Conservation (phyloP, 2,888 invertebrate genomes). For the Lymantria monacha region DNA sequence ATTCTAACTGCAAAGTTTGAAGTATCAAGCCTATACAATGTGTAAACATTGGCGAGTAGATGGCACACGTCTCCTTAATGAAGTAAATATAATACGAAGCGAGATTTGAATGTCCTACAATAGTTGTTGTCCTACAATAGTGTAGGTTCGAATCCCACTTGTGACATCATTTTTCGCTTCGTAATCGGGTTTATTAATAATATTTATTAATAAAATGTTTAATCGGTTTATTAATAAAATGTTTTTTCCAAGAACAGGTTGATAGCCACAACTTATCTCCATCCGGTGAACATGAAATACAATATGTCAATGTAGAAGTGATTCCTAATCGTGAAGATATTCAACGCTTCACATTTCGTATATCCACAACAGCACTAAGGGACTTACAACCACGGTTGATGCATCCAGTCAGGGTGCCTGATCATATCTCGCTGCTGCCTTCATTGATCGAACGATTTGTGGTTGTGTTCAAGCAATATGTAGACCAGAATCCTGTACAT, state of each 20-base stretch:
- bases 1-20: no score
- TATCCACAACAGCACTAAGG: constrained; percentile 90
- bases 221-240: no score
- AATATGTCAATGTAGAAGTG: constrained; percentile 91
- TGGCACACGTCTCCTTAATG: no score
- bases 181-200: no score
- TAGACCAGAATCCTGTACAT: constrained; percentile 86
- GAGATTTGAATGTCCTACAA: no score
- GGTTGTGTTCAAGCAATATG: constrained; percentile 89
- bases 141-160: no score
- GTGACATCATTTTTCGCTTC: no score
- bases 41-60: no score
- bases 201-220: no score
- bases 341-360: constrained; percentile 85
- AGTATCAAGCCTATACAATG: no score
- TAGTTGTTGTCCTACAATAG: no score
- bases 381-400: constrained; percentile 82
- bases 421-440: constrained; percentile 80
- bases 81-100: no score
- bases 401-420: constrained; percentile 57
- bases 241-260: constrained; percentile 59
- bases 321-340: constrained; percentile 84
- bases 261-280: constrained; percentile 87
- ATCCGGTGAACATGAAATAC: constrained; percentile 85
- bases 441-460: constrained; percentile 92